phyloP scores from a whole-genome alignment of 2,113 vertebrate genomes.

The Myrmecobius fasciatus region DNA sequence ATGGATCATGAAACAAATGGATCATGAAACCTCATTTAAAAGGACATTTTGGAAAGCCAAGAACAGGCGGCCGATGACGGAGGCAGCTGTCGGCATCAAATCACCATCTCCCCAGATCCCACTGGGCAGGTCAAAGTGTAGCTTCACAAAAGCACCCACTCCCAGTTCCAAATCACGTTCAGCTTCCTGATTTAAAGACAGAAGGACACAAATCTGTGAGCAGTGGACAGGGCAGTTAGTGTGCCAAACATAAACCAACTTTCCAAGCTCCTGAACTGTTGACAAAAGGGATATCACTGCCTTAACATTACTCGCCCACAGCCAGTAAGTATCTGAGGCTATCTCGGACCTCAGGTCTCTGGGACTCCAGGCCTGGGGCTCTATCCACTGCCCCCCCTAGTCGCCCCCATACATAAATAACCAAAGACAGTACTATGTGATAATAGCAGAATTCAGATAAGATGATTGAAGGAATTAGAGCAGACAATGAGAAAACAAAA shows the following conservation, averaged over 20 bases:
- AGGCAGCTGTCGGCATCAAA: fast-evolving
- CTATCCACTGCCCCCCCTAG: neutral
- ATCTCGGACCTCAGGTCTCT: neutral
- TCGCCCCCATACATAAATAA: neutral
- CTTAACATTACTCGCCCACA: neutral
- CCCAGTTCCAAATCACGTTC: neutral
- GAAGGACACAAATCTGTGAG: neutral
- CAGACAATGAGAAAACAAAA: too few species aligned
- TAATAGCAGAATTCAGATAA: neutral
- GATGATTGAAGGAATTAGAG: neutral
- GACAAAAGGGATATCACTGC: neutral
- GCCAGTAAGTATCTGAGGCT: neutral
- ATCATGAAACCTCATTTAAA: slow-evolving; percentile 35
- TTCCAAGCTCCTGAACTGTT: neutral
- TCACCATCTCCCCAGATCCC: slow-evolving; percentile 18
- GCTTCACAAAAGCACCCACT: neutral
- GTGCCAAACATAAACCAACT: neutral
- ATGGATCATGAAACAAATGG: neutral
- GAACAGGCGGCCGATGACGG: slow-evolving; percentile 25
- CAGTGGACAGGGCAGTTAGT: neutral
- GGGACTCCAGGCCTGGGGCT: neutral
- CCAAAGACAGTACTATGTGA: neutral
- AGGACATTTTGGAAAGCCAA: slow-evolving; percentile 31
- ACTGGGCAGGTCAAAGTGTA: slow-evolving; percentile 7
- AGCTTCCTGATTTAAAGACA: neutral